A percentile compares a stretch with the other conserved stretches of the same genome.
phyloP scores from a whole-genome alignment of 2,797 vertebrate species.

The Hoplostethus mediterraneus region DNA sequence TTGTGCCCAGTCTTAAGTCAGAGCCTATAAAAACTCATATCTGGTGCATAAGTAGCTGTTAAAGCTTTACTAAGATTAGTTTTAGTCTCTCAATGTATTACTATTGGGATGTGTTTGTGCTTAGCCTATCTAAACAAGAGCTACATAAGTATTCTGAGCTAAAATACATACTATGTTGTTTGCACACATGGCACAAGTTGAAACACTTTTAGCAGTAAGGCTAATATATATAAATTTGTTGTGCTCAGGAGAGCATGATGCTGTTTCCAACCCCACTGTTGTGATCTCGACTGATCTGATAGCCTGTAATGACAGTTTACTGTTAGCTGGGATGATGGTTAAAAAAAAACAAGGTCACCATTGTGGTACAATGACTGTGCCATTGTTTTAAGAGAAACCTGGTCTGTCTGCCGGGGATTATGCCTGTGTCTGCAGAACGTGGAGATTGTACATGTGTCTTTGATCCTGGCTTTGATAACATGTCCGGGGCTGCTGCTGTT shows the following conservation, averaged over 20 bases:
- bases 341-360: slow-evolving; percentile 31
- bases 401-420: slow-evolving; percentile 26
- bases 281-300: slow-evolving; percentile 12
- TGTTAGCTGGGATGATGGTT: slow-evolving; percentile 24
- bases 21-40: background rate
- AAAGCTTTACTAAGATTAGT: background rate
- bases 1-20: background rate
- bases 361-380: slow-evolving; percentile 35
- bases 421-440: slow-evolving; percentile 37
- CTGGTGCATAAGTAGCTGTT: background rate
- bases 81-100: background rate
- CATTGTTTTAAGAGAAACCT: slow-evolving; percentile 51
- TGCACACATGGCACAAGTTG: slow-evolving; percentile 51
- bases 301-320: slow-evolving; percentile 48
- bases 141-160: background rate
- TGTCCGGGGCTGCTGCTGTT: slow-evolving; percentile 33
- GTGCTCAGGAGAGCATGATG: slow-evolving; percentile 4
- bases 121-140: slow-evolving; percentile 3
- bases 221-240: slow-evolving; percentile 37
- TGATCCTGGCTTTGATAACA: slow-evolving; percentile 51
- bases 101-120: background rate
- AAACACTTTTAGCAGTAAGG: slow-evolving; percentile 52
- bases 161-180: slow-evolving; percentile 38
- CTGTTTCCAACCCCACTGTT: background rate
- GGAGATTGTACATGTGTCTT: slow-evolving; percentile 26